Conservation (phyloP, 2,888 invertebrate species). For the Philaethria dido region DNA sequence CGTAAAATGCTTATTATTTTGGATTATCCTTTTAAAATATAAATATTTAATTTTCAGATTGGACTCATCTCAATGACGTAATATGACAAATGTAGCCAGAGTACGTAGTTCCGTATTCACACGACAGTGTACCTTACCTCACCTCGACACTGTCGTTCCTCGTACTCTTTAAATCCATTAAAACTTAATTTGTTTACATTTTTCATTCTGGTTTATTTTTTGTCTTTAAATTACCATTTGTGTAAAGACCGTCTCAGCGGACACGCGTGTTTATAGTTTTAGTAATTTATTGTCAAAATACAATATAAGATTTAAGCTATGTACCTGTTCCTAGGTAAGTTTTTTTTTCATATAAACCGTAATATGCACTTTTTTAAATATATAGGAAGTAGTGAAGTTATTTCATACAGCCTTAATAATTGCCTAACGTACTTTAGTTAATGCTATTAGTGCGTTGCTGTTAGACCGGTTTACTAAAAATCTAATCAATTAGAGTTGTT, state of each 20-base stretch:
- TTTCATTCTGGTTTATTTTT: conserved; percentile 25
- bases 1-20: too few species aligned
- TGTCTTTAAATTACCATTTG: conserved; percentile 31
- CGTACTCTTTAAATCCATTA: conserved; percentile 23
- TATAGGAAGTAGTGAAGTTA: background rate
- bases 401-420: background rate
- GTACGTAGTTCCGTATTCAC: conserved; percentile 25
- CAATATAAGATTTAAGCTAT: conserved; percentile 22
- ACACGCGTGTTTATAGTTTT: conserved; percentile 25
- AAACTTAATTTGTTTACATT: conserved; percentile 34
- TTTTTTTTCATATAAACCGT: background rate
- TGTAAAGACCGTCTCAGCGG: conserved; percentile 25
- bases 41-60: background rate
- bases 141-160: conserved; percentile 26
- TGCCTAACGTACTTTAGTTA: background rate
- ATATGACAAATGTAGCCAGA: background rate
- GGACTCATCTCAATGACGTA: conserved; percentile 5
- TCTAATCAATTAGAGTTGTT: background rate
- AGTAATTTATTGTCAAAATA: conserved; percentile 4
- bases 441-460: background rate
- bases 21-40: too few species aligned
- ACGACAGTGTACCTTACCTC: conserved; percentile 19
- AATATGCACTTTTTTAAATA: background rate
- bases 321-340: conserved; percentile 39
- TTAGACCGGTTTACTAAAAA: conserved; percentile 9